These are phyloP conservation scores for Agriopis leucophaearia DNA, from an alignment of 2,888 invertebrate species.

Conservation along the genomic window DNA sequence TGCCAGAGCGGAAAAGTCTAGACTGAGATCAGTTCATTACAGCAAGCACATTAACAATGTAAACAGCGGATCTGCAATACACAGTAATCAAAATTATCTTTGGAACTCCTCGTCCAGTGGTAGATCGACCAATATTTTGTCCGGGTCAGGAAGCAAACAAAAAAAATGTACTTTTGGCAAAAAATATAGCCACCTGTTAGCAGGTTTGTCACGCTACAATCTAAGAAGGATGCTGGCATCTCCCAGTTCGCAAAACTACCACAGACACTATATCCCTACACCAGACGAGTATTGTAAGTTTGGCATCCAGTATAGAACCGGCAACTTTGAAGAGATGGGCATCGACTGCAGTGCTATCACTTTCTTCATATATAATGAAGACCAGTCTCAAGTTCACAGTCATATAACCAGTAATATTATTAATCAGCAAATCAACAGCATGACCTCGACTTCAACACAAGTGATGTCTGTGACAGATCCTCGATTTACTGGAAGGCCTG, in stretches of 20 bases:
- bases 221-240: conserved; percentile 37
- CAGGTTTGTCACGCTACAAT: conserved; percentile 48
- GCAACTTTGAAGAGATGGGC: conserved; percentile 39
- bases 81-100: conserved; percentile 2
- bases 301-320: conserved; percentile 38
- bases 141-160: conserved; percentile 31
- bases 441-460: conserved; percentile 14
- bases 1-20: too few species aligned
- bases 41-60: neutral
- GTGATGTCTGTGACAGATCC: conserved; percentile 28
- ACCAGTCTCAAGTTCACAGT: conserved; percentile 6
- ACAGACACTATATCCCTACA: conserved; percentile 31
- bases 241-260: conserved; percentile 15
- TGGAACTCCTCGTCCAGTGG: conserved; percentile 4
- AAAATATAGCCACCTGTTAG: conserved; percentile 43
- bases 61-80: neutral
- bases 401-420: conserved; percentile 8
- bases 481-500: conserved; percentile 34
- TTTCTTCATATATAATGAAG: conserved; percentile 41
- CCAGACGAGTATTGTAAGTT: conserved; percentile 45
- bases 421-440: conserved; percentile 10
- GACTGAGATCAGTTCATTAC: neutral
- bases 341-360: conserved; percentile 45
- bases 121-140: neutral
- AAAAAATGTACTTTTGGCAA: conserved; percentile 42